Evolutionary conservation across 2,888 invertebrate species (phyloP).

Genomic region (Andrena marginata): DNA sequence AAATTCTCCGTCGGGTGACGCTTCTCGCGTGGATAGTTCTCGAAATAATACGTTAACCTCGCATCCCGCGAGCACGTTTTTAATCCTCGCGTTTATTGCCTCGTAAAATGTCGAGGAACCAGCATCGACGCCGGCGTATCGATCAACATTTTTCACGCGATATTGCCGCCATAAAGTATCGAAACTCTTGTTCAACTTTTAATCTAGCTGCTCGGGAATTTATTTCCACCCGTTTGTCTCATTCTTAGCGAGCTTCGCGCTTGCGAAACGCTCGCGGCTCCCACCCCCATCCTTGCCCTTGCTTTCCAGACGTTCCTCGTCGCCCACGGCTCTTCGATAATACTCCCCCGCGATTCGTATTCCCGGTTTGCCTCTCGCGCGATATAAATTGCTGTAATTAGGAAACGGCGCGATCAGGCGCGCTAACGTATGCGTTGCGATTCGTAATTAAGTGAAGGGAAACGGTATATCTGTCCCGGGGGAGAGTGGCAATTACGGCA

Average conservation of each 20-base stretch:
- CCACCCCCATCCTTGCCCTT: not conserved
- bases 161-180: slow-evolving; percentile 57
- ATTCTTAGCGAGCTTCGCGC: not conserved
- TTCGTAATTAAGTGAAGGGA: slow-evolving; percentile 40
- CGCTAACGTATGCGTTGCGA: slow-evolving; percentile 21
- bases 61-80: slow-evolving; percentile 25
- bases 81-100: slow-evolving; percentile 57
- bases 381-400: slow-evolving; percentile 46
- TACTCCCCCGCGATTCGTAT: not conserved
- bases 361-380: not conserved
- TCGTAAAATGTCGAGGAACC: slow-evolving; percentile 36
- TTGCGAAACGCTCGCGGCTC: not conserved
- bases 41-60: not conserved
- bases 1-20: not conserved
- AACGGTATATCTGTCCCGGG: slow-evolving; percentile 3
- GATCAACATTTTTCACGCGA: slow-evolving; percentile 49
- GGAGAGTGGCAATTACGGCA: slow-evolving; percentile 19
- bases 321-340: not conserved
- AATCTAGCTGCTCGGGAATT: slow-evolving; percentile 37
- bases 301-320: not conserved
- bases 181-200: slow-evolving; percentile 41
- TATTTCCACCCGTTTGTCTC: slow-evolving; percentile 17
- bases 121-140: slow-evolving; percentile 23
- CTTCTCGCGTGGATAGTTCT: not conserved
- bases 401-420: slow-evolving; percentile 19